Percentiles rank a stretch among this genome's conserved stretches.
phyloP scores from a whole-genome alignment of 1,140 invertebrate species.

The Diachasma alloeum region DNA sequence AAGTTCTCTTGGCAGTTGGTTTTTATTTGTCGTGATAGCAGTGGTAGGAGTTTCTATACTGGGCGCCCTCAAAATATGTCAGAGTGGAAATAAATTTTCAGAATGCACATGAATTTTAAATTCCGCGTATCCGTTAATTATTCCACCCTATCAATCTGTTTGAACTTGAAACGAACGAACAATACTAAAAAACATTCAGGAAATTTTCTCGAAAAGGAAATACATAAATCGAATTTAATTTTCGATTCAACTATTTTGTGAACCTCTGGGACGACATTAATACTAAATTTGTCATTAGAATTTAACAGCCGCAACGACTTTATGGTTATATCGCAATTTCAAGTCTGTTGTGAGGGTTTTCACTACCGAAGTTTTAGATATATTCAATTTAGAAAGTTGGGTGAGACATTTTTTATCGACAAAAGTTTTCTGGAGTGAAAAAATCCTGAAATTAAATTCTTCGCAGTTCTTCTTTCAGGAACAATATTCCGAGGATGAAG shows the following conservation, averaged over 20 bases:
- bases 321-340: neutral
- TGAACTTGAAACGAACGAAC: too few relatives aligned
- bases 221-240: too few relatives aligned
- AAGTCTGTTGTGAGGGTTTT: neutral
- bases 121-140: too few relatives aligned
- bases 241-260: neutral
- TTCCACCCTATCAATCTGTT: too few relatives aligned
- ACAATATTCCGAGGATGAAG: neutral
- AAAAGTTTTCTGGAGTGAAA: neutral
- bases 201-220: too few relatives aligned
- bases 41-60: neutral
- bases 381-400: constrained; percentile 8
- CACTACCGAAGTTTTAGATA: neutral
- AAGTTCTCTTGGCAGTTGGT: neutral
- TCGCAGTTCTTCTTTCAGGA: neutral
- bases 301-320: neutral
- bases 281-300: neutral
- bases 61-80: neutral
- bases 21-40: neutral
- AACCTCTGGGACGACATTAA: neutral
- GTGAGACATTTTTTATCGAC: neutral
- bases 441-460: neutral
- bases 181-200: too few relatives aligned
- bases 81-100: too few relatives aligned
- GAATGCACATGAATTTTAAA: too few relatives aligned